Evolutionary conservation across 2,888 invertebrate genomes (phyloP), one percentile per base, ranked within the genome.

Genomic region (Protonemura montana): DNA sequence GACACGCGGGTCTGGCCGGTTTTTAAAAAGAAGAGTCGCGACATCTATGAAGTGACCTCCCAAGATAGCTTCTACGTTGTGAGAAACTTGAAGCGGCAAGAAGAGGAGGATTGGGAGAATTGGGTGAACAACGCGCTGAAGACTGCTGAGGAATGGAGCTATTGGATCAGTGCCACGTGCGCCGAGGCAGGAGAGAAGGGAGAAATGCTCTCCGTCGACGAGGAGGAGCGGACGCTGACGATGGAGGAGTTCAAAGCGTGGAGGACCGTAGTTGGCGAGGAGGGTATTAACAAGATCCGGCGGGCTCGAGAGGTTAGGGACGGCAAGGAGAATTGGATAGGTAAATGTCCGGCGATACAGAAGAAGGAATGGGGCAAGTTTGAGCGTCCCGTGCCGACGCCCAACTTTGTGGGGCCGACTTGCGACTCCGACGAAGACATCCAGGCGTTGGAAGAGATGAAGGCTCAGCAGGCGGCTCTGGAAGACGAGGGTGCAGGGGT

Each of bases 81-180:
- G 26, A 13, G 26, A 2, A 59, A 59, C 13, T 27, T 26, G 28
- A 28, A 78, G 28, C 78, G 78, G 0, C 25, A 78, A 26, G 78
- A 78, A 10, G 26, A 21, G 21, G 78, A 78, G 78, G 26, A 26
- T 25, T 78, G 78, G 78, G 78, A 26, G 78, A 0, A 28, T 0
- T 78, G 78, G 78, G 28, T 78, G 21, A 28, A 26, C 27, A 13
- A 25, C 6, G 78, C 78, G 78, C 10, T 78, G 78, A 28, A 27
- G 27, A 28, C 28, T n/a, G 78, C 78, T 27, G 78, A 78, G 26
- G 27, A 78, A n/a, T 78, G 78, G 78, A 78, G 26, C 78, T 26
- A 26, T 10, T 78, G 78, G 78, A 78, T 78, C 6, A 78, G 59
- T 21, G 59, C 13, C 16, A 59, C 59, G 16, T 59, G 59, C 59